These are phyloP conservation scores for Sinohyriopsis cumingii DNA, from an alignment of 2,888 invertebrate genomes.

Conservation along the genomic window DNA sequence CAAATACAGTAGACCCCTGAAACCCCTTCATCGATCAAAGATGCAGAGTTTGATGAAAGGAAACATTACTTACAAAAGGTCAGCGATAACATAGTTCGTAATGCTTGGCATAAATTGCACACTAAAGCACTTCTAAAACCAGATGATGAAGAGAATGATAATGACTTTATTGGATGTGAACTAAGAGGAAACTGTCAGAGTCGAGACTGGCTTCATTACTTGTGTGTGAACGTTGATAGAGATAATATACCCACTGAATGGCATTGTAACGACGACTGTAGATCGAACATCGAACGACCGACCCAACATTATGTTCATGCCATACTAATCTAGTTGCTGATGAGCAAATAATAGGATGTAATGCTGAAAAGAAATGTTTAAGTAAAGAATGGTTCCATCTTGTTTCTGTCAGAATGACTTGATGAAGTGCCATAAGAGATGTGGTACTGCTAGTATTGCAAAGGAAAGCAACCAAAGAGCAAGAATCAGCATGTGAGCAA, in stretches of 20 bases:
- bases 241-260: no score
- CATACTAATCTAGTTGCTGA: slow-evolving; percentile 18
- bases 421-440: slow-evolving; percentile 20
- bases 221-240: no score
- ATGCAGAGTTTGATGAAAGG: not conserved
- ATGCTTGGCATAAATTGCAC: slow-evolving; percentile 12
- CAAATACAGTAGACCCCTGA: slow-evolving; percentile 1
- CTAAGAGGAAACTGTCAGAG: no score
- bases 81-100: slow-evolving; percentile 6
- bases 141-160: slow-evolving; percentile 2
- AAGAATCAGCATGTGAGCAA: not conserved
- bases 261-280: no score
- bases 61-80: slow-evolving; percentile 10
- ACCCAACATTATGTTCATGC: no score
- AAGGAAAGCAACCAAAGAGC: no score
- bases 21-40: slow-evolving; percentile 11
- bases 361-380: slow-evolving; percentile 14
- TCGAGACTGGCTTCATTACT: no score
- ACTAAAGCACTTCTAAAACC: slow-evolving; percentile 5
- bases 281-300: no score
- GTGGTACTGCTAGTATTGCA: slow-evolving; percentile 22
- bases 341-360: slow-evolving; percentile 32
- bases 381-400: not conserved
- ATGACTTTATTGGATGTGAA: slow-evolving; percentile 6
- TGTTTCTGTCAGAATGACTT: slow-evolving; percentile 16